A percentile compares a stretch with the other conserved stretches of the same genome.
Conservation (phyloP, 2,888 invertebrate genomes). For the Boloria selene region DNA sequence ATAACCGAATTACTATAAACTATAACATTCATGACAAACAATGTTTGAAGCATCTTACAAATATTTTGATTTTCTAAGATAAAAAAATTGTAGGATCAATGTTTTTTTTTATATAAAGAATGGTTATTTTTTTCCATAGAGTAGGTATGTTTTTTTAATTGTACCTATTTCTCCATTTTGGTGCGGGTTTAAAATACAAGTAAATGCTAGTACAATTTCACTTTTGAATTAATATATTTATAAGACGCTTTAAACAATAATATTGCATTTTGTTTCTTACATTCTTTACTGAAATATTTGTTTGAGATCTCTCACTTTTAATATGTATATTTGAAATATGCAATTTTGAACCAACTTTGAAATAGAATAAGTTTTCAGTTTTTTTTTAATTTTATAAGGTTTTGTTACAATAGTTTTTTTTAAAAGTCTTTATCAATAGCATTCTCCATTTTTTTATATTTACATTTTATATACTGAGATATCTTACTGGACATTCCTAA, state of each 20-base stretch:
- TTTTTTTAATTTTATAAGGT: too few relatives aligned
- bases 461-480: background rate
- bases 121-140: too few relatives aligned
- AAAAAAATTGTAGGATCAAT: too few relatives aligned
- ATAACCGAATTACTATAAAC: background rate
- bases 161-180: too few relatives aligned
- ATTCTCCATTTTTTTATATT: background rate
- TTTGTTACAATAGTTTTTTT: too few relatives aligned
- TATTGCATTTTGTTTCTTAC: conserved; percentile 15
- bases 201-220: too few relatives aligned
- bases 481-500: conserved; percentile 13
- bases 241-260: background rate
- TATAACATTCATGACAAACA: conserved; percentile 12
- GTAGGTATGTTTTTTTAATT: too few relatives aligned
- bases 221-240: too few relatives aligned
- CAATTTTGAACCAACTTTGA: too few relatives aligned
- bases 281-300: conserved; percentile 2
- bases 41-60: conserved; percentile 3
- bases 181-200: too few relatives aligned
- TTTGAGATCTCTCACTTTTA: conserved; percentile 6
- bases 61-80: background rate
- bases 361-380: too few relatives aligned
- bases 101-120: background rate
- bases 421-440: too few relatives aligned
- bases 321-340: background rate